Evolutionary conservation across 2,888 invertebrate genomes (phyloP), one percentile per base, ranked within the genome.

Genomic region (Noctua comes): DNA sequence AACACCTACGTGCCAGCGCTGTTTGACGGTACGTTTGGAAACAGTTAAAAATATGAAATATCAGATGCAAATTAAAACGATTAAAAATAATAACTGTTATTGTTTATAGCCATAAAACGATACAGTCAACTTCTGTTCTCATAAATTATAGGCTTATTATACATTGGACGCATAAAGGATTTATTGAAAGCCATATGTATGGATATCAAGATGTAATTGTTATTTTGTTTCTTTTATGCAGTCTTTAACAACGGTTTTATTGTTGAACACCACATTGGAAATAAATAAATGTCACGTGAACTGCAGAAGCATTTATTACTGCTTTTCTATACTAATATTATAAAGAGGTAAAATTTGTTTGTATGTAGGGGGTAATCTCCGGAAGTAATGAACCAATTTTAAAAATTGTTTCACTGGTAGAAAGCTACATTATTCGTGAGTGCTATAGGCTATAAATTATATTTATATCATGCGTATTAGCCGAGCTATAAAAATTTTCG

Each of bases 191-290:
- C 72, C 57, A 59, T 27, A 57, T 31, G 57, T 13, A 27, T 40
- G 65, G 16, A 24, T 51, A 54, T 27, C 36, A 54, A 13, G 51
- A 40, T 43, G 2, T 27, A 43, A 77, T 70, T 76, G 57, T 78
- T 59, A 68, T 73, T 65, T 69, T 27, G 11, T 21, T 73, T 65
- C 43, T 73, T 79, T 51, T 27, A 72, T 51, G 46, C n/a, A 1
- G 21, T 16, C 21, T 66, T 36, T 59, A n/a, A 68, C 59, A 24
- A 77, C 51, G 36, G 10, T 36, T 65, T 69, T 59, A 79, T 84
- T 82, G 84, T 84, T 71, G 31, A 68, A 18, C 59, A 51, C 43
- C 18, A 51, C 24, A 73, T 62, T 79, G 43, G n/a, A n/a, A 69
- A 54, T 51, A 36, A 77, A 57, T 64, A 36, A 24, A 36, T 36